Conservation (phyloP, 2,888 invertebrate species). For the Lycophotia porphyrea region DNA sequence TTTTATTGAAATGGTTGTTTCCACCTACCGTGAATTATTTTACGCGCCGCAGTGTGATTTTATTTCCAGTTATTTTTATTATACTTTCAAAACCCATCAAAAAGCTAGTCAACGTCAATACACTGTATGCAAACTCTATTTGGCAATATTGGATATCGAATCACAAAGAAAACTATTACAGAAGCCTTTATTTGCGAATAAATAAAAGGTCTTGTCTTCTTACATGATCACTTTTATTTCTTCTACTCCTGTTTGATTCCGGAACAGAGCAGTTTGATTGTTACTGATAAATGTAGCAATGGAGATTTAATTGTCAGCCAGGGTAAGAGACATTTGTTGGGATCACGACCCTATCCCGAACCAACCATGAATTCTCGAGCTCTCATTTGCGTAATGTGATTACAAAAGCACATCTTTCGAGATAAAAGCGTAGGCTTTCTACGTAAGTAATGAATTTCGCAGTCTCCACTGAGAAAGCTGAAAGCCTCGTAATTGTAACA, state of each 20-base stretch:
- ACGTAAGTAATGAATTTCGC: constrained; percentile 88
- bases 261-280: constrained; percentile 60
- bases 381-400: constrained; percentile 90
- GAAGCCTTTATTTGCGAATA: constrained; percentile 7
- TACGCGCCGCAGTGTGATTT: constrained; percentile 21
- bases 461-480: constrained; percentile 79
- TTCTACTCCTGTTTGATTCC: constrained; percentile 26
- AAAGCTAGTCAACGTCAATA: constrained; percentile 1
- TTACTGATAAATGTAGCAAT: constrained; percentile 74
- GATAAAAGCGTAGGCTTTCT: constrained; percentile 87
- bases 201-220: constrained; percentile 9
- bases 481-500: constrained; percentile 81
- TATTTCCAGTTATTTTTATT: constrained; percentile 33
- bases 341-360: constrained; percentile 87
- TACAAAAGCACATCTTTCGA: constrained; percentile 89
- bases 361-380: constrained; percentile 86
- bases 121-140: constrained; percentile 8
- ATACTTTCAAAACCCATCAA: constrained; percentile 14
- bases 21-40: constrained; percentile 22
- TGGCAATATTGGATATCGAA: neutral
- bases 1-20: constrained; percentile 42
- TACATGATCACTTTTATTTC: constrained; percentile 8
- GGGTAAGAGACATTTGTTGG: constrained; percentile 85
- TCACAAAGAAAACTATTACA: constrained; percentile 2
- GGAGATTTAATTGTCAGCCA: constrained; percentile 80